Evolutionary conservation across 2,888 invertebrate genomes (phyloP).

Genomic region (Sinotaia quadrata): DNA sequence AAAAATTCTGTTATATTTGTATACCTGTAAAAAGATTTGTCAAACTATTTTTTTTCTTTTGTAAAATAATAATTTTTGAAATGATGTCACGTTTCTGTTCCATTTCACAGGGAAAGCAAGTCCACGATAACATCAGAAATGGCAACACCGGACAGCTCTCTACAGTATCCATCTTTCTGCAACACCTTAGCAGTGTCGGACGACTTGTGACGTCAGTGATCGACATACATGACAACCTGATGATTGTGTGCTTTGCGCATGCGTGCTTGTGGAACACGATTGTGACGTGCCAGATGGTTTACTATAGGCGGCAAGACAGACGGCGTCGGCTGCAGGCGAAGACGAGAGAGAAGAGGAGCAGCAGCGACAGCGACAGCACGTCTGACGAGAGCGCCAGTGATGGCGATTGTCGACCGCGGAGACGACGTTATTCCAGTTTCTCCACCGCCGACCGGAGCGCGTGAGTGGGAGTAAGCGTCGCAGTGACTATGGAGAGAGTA

Average conservation of each 20-base stretch:
- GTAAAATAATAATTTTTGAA: neutral
- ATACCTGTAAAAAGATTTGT: no score
- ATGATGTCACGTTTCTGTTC: neutral
- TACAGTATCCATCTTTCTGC: constrained; percentile 8
- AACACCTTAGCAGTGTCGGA: constrained; percentile 14
- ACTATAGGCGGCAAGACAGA: constrained; percentile 5
- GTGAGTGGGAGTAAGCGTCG: no score
- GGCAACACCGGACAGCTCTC: constrained; percentile 14
- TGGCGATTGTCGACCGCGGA: neutral
- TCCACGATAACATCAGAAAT: constrained; percentile 12
- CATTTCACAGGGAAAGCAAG: constrained; percentile 2
- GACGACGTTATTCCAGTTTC: neutral
- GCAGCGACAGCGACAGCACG: neutral
- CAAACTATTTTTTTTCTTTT: neutral
- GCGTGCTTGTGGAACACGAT: constrained; percentile 19
- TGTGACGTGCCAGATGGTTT: constrained; percentile 18
- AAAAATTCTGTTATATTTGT: no score
- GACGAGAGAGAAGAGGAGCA: constrained; percentile 13
- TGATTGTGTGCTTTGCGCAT: constrained; percentile 24
- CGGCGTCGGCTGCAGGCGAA: neutral
- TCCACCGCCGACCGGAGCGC: no score
- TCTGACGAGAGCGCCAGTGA: neutral
- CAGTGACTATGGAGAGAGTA: no score
- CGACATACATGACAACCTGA: constrained; percentile 16
- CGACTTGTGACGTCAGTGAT: constrained; percentile 22